These are phyloP conservation scores for Sclerurus mexicanus DNA, from an alignment of 2,113 vertebrate genomes.

Conservation along the genomic window DNA sequence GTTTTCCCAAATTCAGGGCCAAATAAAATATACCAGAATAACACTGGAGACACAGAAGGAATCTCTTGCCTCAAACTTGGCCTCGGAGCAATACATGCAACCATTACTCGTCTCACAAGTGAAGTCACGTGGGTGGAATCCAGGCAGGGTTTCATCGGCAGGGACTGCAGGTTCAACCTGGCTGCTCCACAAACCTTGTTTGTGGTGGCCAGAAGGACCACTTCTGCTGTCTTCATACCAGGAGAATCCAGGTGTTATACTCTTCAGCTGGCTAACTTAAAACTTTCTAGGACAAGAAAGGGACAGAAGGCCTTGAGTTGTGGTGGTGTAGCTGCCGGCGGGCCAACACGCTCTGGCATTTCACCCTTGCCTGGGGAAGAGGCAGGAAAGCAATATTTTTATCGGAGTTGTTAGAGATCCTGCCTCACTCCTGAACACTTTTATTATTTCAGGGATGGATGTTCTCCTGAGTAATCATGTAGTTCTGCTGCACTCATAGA, in stretches of 20 bases:
- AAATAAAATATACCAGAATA: slow-evolving; percentile 67
- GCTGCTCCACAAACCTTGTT: background rate
- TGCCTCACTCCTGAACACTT: background rate
- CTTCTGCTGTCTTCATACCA: background rate
- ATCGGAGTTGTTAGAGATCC: background rate
- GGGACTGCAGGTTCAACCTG: background rate
- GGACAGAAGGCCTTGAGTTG: background rate
- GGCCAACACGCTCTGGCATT: background rate
- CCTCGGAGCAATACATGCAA: background rate
- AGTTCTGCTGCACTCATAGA: background rate
- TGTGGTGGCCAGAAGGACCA: background rate
- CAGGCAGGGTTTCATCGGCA: slow-evolving; percentile 25
- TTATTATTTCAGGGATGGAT: background rate
- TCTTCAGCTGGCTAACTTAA: background rate
- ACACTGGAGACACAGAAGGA: slow-evolving; percentile 58
- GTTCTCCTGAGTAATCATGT: background rate
- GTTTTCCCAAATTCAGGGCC: slow-evolving; percentile 56
- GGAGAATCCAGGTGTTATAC: background rate
- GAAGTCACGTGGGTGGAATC: slow-evolving; percentile 38
- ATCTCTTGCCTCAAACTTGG: slow-evolving; percentile 63
- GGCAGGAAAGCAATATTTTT: background rate
- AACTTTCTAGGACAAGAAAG: slow-evolving; percentile 18
- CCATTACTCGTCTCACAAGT: background rate
- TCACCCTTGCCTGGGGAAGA: background rate
- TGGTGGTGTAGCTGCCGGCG: background rate